A percentile compares a stretch with the other conserved stretches of the same genome.
Evolutionary conservation across 2,888 invertebrate species (phyloP).

Genomic region (Plebejus melissa): DNA sequence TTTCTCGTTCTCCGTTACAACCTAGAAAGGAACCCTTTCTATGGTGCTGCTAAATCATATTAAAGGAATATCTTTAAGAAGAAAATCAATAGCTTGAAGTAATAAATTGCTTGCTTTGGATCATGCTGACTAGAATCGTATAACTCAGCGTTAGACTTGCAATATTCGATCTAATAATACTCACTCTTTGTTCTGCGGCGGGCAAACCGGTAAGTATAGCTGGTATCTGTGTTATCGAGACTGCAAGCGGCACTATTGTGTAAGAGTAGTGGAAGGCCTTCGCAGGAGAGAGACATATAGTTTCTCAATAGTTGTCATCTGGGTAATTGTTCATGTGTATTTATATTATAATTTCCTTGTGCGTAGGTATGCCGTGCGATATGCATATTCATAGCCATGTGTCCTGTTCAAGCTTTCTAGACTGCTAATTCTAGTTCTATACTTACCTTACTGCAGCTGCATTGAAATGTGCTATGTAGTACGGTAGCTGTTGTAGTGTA

Average conservation of each 20-base stretch:
- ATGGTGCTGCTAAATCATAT: no score
- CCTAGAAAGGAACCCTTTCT: no score
- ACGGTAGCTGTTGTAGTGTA: neutral
- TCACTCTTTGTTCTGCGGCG: conserved; percentile 36
- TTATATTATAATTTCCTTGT: conserved; percentile 51
- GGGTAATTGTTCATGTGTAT: conserved; percentile 54
- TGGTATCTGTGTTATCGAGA: conserved; percentile 43
- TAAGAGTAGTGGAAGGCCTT: conserved; percentile 67
- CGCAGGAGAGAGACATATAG: conserved; percentile 63
- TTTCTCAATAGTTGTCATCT: conserved; percentile 67
- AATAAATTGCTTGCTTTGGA: neutral
- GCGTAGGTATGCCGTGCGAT: conserved; percentile 40
- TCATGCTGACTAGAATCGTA: neutral
- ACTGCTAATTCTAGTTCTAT: conserved; percentile 23
- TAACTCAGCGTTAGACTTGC: neutral
- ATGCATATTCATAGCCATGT: conserved; percentile 32
- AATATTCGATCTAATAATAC: conserved; percentile 21
- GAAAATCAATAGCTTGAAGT: neutral
- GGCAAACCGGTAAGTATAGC: conserved; percentile 36
- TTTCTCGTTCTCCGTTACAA: no score
- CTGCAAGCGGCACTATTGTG: conserved; percentile 53
- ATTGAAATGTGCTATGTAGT: conserved; percentile 23
- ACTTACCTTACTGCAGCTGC: conserved; percentile 1
- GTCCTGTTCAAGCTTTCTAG: conserved; percentile 31
- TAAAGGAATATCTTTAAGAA: neutral